phyloP scores from a whole-genome alignment of 2,888 invertebrate species.

The Acanthosepion lycidas region DNA sequence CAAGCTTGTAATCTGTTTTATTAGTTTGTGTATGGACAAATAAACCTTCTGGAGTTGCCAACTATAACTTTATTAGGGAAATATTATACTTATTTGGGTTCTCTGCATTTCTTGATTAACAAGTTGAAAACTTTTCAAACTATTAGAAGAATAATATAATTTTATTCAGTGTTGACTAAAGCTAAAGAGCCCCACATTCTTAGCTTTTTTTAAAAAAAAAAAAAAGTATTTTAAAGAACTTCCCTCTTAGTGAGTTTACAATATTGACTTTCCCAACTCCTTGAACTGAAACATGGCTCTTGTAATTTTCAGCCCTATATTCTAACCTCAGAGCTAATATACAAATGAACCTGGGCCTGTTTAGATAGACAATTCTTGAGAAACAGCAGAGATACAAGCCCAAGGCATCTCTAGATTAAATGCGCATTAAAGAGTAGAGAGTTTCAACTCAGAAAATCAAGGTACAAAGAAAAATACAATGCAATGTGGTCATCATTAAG shows the following conservation, averaged over 20 bases:
- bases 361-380: neutral
- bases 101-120: too few relatives aligned
- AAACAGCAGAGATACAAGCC: neutral
- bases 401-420: neutral
- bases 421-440: too few relatives aligned
- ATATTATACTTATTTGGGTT: too few relatives aligned
- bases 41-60: too few relatives aligned
- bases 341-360: neutral
- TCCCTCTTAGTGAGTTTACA: neutral
- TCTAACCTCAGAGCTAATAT: neutral
- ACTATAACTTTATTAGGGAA: too few relatives aligned
- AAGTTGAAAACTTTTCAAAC: neutral
- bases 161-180: neutral
- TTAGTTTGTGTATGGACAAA: neutral
- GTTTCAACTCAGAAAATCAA: too few relatives aligned
- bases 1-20: neutral
- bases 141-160: neutral
- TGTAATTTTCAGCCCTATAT: neutral
- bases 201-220: neutral
- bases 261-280: neutral
- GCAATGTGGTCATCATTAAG: too few relatives aligned
- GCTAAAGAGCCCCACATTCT: neutral
- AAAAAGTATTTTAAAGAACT: neutral
- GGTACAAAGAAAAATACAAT: too few relatives aligned
- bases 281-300: neutral